Base-by-base conservation (phyloP, 2,113 vertebrate species). In the Ornithorhynchus anatinus region DNA sequence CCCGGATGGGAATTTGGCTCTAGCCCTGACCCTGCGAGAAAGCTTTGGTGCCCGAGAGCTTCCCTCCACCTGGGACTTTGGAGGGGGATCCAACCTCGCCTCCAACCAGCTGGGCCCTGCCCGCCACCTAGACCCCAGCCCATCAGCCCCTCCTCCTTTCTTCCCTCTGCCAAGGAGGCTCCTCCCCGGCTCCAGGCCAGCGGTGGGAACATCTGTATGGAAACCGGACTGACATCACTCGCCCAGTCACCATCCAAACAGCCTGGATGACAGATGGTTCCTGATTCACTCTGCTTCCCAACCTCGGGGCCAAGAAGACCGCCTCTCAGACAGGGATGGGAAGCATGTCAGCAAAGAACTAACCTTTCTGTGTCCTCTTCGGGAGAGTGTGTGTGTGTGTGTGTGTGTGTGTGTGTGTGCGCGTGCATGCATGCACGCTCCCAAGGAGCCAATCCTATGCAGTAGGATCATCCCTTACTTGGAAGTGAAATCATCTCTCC, bases 201-300 rank as follows among this genome's bases (percentile, higher is more conserved):
- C 5, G 2, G 33, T 48, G 4, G 56, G 64, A 27, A 70, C 14
- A 23, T 43, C 50, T 14, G n/a, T 17, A 10, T 17, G 29, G 23
- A 36, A 63, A 69, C 52, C 53, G 56, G 38, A 66, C 37, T 33
- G 69, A 32, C 31, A 45, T 53, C 72, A 62, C 23, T 63, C 67
- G 52, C 69, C 68, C 59, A 60, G 56, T 62, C 69, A 59, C 51
- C 54, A 75, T 75, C 64, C 69, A n/a, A 48, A 44, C 61, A 68
- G 64, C 63, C 68, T 58, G 25, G 8, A 39, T 45, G 53, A 64
- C 68, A 59, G 54, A 59, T 33, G 51, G 60, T 80, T 51, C n/a
- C n/a, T n/a, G n/a, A n/a, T n/a, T n/a, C 14, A 77, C 77, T 81
- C 81, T 74, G 37, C 39, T 59, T 22, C 56, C 43, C 52, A 77